Conservation (phyloP, 37 sponge, comb jelly and placozoan species). For the Eunapius fragilis region DNA sequence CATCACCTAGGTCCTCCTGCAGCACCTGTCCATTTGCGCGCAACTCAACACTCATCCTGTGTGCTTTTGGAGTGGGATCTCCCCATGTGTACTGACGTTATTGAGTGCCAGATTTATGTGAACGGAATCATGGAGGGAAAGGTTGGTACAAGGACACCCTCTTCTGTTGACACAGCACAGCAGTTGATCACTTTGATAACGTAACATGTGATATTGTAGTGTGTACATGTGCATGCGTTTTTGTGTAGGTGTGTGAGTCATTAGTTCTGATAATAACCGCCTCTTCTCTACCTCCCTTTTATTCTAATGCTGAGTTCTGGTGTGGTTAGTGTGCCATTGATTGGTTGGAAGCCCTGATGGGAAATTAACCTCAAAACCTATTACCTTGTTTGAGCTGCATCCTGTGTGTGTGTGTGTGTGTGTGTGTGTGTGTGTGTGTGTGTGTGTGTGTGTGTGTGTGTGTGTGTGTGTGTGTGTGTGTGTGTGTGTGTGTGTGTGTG, state of each 20-base stretch:
- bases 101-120: slow-evolving; percentile 57
- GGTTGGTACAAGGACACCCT: slow-evolving; percentile 14
- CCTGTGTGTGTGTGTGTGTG: neutral
- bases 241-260: slow-evolving; percentile 10
- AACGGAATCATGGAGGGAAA: slow-evolving; percentile 65
- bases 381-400: neutral
- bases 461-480: slow-evolving; percentile 30
- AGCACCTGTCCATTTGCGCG: slow-evolving; percentile 34
- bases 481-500: slow-evolving; percentile 2
- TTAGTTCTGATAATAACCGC: no score
- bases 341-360: neutral
- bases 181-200: neutral
- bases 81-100: neutral
- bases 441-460: slow-evolving; percentile 18
- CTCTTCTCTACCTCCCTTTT: no score
- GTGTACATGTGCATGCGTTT: slow-evolving; percentile 19
- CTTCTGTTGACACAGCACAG: neutral
- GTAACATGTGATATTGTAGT: neutral
- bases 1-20: neutral
- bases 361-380: neutral
- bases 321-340: no score
- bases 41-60: slow-evolving; percentile 60
- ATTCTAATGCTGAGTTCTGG: no score
- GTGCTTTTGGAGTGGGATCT: slow-evolving; percentile 60
- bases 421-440: slow-evolving; percentile 1